Evolutionary conservation across 2,888 invertebrate genomes (phyloP).

Genomic region (Hydraecia micacea): DNA sequence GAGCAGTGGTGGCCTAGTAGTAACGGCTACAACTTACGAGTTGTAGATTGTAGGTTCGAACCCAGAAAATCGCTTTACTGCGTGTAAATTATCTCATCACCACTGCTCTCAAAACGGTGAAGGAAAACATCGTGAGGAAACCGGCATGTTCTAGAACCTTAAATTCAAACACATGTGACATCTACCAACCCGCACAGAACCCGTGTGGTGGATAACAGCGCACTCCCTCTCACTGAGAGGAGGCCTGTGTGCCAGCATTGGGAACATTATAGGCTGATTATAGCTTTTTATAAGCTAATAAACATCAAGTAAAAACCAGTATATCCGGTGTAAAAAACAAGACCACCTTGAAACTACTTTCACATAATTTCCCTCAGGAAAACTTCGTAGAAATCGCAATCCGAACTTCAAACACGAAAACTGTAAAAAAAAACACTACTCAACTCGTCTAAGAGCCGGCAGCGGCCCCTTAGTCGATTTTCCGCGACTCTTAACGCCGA

Average conservation of each 20-base stretch:
- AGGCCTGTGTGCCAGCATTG: neutral
- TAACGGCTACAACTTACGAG: neutral
- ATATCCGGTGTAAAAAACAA: slow-evolving; percentile 22
- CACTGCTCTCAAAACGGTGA: too few species aligned
- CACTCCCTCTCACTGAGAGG: too few species aligned
- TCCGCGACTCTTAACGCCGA: slow-evolving; percentile 51
- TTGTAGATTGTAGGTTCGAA: neutral
- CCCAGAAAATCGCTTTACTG: neutral
- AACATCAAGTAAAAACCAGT: neutral
- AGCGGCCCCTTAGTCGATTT: slow-evolving; percentile 39
- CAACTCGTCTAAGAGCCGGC: slow-evolving; percentile 18
- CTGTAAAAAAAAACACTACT: slow-evolving; percentile 21
- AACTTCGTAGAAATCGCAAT: slow-evolving; percentile 27
- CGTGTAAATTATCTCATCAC: neutral
- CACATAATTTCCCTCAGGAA: slow-evolving; percentile 38
- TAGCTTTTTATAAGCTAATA: neutral
- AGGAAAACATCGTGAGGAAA: too few species aligned
- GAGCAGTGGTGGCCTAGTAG: neutral
- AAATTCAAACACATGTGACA: neutral
- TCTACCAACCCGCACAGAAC: neutral
- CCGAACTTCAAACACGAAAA: slow-evolving; percentile 35
- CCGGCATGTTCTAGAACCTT: too few species aligned
- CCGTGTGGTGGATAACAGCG: neutral
- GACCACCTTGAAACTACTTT: neutral
- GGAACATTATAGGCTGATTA: neutral